These are phyloP conservation scores for Hydrozoanthus tunicans DNA, from an alignment of 64 coral and sea anemone genomes.

Conservation along the genomic window DNA sequence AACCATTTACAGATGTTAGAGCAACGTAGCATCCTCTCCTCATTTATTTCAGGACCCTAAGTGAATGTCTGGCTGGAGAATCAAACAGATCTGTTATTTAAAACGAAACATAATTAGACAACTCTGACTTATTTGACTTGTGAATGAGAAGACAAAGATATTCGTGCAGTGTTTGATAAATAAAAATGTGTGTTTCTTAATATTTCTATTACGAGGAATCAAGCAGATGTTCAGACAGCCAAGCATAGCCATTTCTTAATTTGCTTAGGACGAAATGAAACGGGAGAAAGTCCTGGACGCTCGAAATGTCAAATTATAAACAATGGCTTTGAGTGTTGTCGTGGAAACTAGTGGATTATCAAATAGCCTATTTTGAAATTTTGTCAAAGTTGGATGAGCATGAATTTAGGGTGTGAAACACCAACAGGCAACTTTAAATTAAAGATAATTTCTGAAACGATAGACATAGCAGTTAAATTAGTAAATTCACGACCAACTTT, in stretches of 20 bases:
- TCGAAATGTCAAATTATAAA: conserved; percentile 16
- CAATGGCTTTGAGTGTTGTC: neutral
- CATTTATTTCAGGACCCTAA: too few species aligned
- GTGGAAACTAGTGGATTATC: neutral
- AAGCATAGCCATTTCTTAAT: neutral
- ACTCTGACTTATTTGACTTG: neutral
- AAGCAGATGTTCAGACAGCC: conserved; percentile 12
- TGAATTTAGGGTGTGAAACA: neutral
- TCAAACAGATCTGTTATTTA: neutral
- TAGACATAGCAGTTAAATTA: neutral
- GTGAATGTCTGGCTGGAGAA: too few species aligned
- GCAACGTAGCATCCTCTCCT: too few species aligned
- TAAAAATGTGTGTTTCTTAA: neutral
- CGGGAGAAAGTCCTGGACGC: neutral
- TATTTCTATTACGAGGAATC: neutral
- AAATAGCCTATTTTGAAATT: neutral
- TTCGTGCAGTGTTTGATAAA: neutral
- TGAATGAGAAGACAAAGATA: neutral
- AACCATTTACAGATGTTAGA: too few species aligned
- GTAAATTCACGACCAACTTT: neutral
- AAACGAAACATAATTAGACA: neutral
- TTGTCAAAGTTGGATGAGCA: neutral
- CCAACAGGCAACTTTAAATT: neutral
- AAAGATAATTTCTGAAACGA: neutral
- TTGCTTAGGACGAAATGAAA: neutral